These are phyloP conservation scores for Globia sparganii DNA, from an alignment of 2,888 invertebrate genomes.

Conservation along the genomic window DNA sequence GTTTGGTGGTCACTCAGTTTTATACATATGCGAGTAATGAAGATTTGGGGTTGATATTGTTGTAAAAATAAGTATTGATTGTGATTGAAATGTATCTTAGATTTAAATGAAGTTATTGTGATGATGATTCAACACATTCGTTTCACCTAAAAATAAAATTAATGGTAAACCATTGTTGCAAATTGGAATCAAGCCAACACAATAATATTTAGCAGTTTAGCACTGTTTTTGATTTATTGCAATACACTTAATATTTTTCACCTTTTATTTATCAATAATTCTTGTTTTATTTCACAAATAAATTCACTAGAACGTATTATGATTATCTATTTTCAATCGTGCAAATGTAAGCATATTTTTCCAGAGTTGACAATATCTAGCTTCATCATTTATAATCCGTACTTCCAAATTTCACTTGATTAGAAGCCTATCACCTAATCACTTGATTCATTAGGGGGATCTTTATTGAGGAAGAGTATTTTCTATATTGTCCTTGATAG, in stretches of 20 bases:
- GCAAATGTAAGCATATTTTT: not conserved
- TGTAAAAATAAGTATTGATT: not conserved
- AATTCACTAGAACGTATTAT: not conserved
- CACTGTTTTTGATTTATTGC: conserved; percentile 18
- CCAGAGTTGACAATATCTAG: no score
- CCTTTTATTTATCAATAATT: not conserved
- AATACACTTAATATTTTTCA: not conserved
- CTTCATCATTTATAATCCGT: not conserved
- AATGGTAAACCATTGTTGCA: not conserved
- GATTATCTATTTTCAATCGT: not conserved
- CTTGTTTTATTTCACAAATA: not conserved
- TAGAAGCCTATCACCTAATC: not conserved
- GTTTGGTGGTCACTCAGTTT: not conserved
- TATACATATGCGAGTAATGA: not conserved
- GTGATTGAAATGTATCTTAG: no score
- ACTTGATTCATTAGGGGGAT: conserved; percentile 1
- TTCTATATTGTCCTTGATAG: not conserved
- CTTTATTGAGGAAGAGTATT: not conserved
- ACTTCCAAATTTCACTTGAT: not conserved
- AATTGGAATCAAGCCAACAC: conserved; percentile 26
- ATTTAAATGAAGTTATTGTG: not conserved
- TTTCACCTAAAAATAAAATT: conserved; percentile 11
- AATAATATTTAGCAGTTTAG: conserved; percentile 6
- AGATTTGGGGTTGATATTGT: not conserved
- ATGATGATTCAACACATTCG: not conserved